Conservation (phyloP, 2,113 vertebrate species). For the Trematocara unimaculatum region DNA sequence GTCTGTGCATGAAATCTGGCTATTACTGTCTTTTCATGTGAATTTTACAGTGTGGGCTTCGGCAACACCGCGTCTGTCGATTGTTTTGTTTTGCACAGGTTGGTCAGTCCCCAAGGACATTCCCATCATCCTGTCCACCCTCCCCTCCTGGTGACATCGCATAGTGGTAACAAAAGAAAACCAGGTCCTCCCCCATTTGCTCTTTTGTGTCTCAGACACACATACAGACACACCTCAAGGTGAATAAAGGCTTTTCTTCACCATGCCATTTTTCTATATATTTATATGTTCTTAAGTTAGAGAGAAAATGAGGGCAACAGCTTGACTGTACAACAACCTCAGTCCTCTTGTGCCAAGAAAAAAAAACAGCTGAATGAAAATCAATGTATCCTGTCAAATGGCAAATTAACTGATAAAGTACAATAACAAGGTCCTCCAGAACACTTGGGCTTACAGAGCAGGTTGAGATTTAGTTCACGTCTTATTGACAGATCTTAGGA, state of each 20-base stretch:
- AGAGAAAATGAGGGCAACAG: background rate
- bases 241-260: slow-evolving; percentile 6
- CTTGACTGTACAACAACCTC: background rate
- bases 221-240: background rate
- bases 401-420: slow-evolving; percentile 17
- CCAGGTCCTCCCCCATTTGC: background rate
- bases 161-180: slow-evolving; percentile 38
- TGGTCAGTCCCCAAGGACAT: slow-evolving; percentile 27
- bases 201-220: background rate
- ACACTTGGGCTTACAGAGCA: background rate
- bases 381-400: background rate
- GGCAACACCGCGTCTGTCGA: background rate
- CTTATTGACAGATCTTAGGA: background rate
- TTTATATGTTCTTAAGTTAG: background rate
- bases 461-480: background rate
- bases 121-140: background rate
- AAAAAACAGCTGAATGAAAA: background rate
- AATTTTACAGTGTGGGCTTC: background rate
- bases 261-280: background rate
- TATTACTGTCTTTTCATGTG: background rate
- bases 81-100: slow-evolving; percentile 6
- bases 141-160: slow-evolving; percentile 16
- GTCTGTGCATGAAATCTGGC: background rate
- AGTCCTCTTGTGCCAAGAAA: background rate
- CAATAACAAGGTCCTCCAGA: background rate